Base-by-base conservation (phyloP, 2,113 vertebrate genomes). In the Columbina picui region DNA sequence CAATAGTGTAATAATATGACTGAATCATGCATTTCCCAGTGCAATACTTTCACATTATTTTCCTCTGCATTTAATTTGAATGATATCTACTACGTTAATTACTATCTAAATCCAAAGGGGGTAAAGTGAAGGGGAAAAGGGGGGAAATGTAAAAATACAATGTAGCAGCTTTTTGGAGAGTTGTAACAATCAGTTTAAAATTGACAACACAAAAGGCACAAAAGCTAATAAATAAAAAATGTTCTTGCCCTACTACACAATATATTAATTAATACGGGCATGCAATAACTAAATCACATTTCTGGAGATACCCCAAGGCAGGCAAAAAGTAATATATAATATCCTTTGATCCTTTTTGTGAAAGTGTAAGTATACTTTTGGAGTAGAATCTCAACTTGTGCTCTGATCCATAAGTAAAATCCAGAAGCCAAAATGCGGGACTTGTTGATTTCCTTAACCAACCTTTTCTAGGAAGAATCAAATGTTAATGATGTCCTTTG, bases 201-300 rank as follows among this genome's bases (percentile, higher is more conserved):
- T 9, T 91, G 71, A 61, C 64, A 87, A 67, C 71, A 75, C 74
- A 78, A 80, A 41, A 69, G 29, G 45, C n/a, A 89, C 36, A 93
- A 93, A 74, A 55, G 10, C 14, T 83, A 94, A 96, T 70, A 45
- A 84, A 83, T 63, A 94, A 93, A 91, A 84, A 61, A 29, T 49
- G 7, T 57, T 90, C 78, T 87, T 80, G 45, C 12, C 49, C 45
- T 61, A 87, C 83, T 32, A 53, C 59, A 55, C 11, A 18, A 85
- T 70, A 50, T 39, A 74, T 29, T 60, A 76, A 74, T 92, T 95
- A 91, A 59, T 25, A 26, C 61, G 41, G 34, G 14, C 41, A 38
- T 55, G 69, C 60, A 90, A 76, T 64, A 86, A 92, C 49, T 77
- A 89, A 84, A 81, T 7, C 12, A 74, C 64, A 82, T n/a, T 80